Evolutionary conservation across 2,888 invertebrate genomes (phyloP), one percentile per base, ranked within the genome.

Genomic region (Cremastinae sp.): DNA sequence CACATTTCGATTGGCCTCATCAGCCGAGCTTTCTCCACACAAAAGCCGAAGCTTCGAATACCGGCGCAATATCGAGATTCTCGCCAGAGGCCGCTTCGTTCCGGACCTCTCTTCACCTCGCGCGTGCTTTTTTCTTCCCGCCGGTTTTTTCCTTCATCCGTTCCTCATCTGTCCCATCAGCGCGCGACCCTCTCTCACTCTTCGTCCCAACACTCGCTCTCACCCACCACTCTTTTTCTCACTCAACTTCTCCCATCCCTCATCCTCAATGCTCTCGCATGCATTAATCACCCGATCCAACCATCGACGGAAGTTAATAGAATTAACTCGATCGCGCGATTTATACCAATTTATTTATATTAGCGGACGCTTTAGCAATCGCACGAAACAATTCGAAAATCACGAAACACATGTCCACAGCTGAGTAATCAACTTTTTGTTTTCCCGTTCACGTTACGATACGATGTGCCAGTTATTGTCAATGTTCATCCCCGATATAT

Each of bases 231-330:
- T 28, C 58, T 9, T 22, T 68, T 14, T 59, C 68, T 39, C 49
- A 12, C 47, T 53, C 47, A 37, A 3, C 37, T 10, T 61, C 59
- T 45, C 58, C 41, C 56, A 53, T 66, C 37, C 66, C 55, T 61
- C 68, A 66, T 41, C 8, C 61, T 41, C 53, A 64, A 43, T 58
- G 35, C 65, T 22, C 12, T 39, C 39, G 51, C 66, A 53, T 64
- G 61, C 56, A 77, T 65, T 71, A 76, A 76, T 78, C 74, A 65
- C 74, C 68, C 69, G 76, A 49, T 65, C 64, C 75, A 81, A 55
- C 65, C 70, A 84, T 84, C 81, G 82, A 80, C 81, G 81, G 75
- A 80, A 80, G 79, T 79, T 83, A 83, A 86, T 83, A 80, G 80
- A 84, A 86, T 86, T 85, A 86, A 86, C 82, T 77, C 77, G 74